Evolutionary conservation across 2,113 vertebrate genomes (phyloP), one percentile per base, ranked within the genome.

Genomic region (Lagopus muta): DNA sequence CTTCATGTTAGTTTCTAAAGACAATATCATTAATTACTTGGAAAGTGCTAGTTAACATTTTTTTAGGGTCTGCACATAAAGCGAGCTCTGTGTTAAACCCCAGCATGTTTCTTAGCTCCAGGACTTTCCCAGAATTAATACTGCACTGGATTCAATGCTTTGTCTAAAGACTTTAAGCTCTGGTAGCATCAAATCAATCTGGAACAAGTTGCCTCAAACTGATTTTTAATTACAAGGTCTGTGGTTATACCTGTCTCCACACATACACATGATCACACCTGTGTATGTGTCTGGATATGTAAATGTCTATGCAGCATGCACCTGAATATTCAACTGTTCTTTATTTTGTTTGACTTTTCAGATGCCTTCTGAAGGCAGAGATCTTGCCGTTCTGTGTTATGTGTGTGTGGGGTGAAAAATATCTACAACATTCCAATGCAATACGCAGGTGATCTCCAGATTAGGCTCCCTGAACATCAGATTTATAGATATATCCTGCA

Each of bases 1-100:
- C 36, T 79, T 38, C 76, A 85, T 25, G 16, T 1, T 3, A 7
- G 11, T 61, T 90, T 93, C 66, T 89, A 85, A 92, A 93, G 48
- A 38, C 32, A n/a, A 19, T 34, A 45, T 15, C 10, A 87, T 77
- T 74, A 67, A 60, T 74, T 87, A 74, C n/a, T 71, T 4, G 14
- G 36, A 45, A 91, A 83, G 25, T 62, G 71, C 50, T 82, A 85
- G 87, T 70, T 89, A 88, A 62, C 74, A 82, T 20, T 90, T 94
- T 82, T 82, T 90, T 62, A 85, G 67, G 48, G 17, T 54, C 64
- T 92, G 38, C 79, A 94, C 70, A 91, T 21, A 27, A 84, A 90
- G 50, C 24, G 5, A 90, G 70, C 45, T 64, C 47, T 77, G 62
- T 58, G 36, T 50, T 85, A 10, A 93, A 80, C 11, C 69, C 19